A percentile compares a stretch with the other conserved stretches of the same genome.
Conservation (phyloP, 1,140 invertebrate species). For the Lordiphosa stackelbergi region DNA sequence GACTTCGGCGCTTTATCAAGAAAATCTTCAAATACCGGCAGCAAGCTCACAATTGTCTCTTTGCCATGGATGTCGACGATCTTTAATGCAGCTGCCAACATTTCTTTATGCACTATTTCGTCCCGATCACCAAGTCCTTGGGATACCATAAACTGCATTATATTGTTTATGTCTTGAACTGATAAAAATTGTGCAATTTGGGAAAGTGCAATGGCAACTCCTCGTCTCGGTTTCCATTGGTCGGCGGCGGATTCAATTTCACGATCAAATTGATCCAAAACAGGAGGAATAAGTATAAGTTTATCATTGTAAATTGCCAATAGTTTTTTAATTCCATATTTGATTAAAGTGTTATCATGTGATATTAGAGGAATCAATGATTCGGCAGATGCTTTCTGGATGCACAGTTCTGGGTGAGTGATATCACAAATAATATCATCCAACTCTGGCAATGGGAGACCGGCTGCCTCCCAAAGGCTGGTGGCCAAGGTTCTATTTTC, state of each 20-base stretch:
- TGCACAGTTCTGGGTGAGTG: constrained; percentile 86
- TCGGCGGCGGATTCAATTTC: constrained; percentile 89
- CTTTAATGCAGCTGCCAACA: constrained; percentile 95
- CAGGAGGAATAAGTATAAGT: constrained; percentile 87
- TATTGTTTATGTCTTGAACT: constrained; percentile 82
- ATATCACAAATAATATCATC: constrained; percentile 86
- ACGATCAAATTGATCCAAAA: constrained; percentile 94
- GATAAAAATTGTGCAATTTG: constrained; percentile 82
- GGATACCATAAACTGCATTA: constrained; percentile 92
- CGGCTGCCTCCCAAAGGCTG: constrained; percentile 83
- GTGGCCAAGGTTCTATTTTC: constrained; percentile 84
- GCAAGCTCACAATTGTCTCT: constrained; percentile 84
- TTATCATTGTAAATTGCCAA: constrained; percentile 88
- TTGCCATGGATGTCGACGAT: constrained; percentile 95
- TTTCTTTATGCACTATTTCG: constrained; percentile 89
- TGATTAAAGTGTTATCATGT: constrained; percentile 79
- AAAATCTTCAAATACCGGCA: constrained; percentile 94
- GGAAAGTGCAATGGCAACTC: constrained; percentile 89
- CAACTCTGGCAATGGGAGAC: constrained; percentile 80
- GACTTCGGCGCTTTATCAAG: constrained; percentile 93
- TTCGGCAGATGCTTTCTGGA: constrained; percentile 87
- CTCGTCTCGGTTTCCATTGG: constrained; percentile 91
- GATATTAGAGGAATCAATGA: constrained; percentile 85
- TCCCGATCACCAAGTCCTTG: constrained; percentile 91
- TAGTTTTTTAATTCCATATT: constrained; percentile 82